These are phyloP conservation scores for Botia almorhae DNA, from an alignment of 2,797 vertebrate genomes.

Conservation along the genomic window DNA sequence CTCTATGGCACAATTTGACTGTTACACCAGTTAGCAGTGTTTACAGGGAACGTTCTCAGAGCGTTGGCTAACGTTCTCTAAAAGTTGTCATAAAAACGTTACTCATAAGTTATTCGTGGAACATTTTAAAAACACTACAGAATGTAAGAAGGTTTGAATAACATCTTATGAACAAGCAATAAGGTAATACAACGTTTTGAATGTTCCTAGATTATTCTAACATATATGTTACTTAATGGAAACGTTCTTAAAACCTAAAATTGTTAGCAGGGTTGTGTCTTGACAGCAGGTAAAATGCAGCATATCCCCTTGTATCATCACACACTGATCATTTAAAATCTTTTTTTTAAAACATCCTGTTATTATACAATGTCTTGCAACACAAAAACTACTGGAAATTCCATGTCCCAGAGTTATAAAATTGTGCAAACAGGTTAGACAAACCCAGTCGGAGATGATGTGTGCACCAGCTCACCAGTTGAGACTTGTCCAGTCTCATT, in stretches of 20 bases:
- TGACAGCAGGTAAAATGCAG: neutral
- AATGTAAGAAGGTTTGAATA: too few relatives aligned
- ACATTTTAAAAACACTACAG: too few relatives aligned
- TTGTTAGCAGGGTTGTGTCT: conserved; percentile 8
- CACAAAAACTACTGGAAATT: neutral
- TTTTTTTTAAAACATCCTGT: neutral
- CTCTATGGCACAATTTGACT: neutral
- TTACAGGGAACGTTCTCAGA: too few relatives aligned
- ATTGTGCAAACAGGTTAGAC: neutral
- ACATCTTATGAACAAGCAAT: too few relatives aligned
- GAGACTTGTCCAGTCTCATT: conserved; percentile 23
- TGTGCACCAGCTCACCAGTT: conserved; percentile 19
- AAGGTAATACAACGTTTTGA: too few relatives aligned
- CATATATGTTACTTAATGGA: too few relatives aligned
- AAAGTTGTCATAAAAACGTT: too few relatives aligned
- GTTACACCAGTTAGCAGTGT: neutral
- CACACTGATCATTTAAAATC: neutral
- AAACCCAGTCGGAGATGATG: neutral
- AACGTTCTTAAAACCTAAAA: too few relatives aligned
- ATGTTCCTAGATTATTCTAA: too few relatives aligned
- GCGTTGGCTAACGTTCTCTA: too few relatives aligned
- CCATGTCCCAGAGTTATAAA: neutral
- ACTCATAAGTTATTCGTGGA: too few relatives aligned
- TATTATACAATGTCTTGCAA: neutral
- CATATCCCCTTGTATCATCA: neutral